Conservation (phyloP, 2,113 vertebrate species). For the Calidris pygmaea region DNA sequence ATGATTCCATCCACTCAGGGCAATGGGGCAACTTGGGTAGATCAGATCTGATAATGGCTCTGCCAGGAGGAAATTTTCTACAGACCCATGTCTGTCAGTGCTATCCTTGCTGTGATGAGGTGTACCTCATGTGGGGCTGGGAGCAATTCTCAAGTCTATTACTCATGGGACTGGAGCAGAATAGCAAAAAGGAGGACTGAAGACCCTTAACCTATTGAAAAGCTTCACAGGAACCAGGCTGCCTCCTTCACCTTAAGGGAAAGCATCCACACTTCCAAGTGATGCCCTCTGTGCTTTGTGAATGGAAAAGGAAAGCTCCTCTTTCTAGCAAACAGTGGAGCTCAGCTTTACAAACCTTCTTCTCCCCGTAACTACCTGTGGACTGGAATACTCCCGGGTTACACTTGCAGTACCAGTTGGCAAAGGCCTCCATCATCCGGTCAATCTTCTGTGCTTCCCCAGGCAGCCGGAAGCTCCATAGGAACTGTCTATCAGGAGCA, state of each 20-base stretch:
- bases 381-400: conserved; percentile 89
- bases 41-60: not conserved
- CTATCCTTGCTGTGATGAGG: not conserved
- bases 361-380: conserved; percentile 75
- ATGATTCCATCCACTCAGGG: not conserved
- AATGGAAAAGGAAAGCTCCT: not conserved
- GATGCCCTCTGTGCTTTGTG: not conserved
- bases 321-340: not conserved
- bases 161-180: not conserved
- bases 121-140: not conserved
- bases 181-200: not conserved
- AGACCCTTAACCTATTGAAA: not conserved
- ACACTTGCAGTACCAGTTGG: conserved; percentile 89
- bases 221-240: not conserved
- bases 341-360: not conserved
- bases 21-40: not conserved
- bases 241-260: not conserved
- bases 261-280: not conserved
- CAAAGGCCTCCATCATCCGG: conserved; percentile 96
- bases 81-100: not conserved
- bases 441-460: conserved; percentile 98
- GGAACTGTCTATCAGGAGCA: conserved; percentile 83
- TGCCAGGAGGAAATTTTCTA: not conserved
- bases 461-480: conserved; percentile 96
- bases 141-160: not conserved